Percentiles rank a stretch among this genome's conserved stretches.
phyloP scores from a whole-genome alignment of 2,113 vertebrate species.

The Tamias sibiricus region DNA sequence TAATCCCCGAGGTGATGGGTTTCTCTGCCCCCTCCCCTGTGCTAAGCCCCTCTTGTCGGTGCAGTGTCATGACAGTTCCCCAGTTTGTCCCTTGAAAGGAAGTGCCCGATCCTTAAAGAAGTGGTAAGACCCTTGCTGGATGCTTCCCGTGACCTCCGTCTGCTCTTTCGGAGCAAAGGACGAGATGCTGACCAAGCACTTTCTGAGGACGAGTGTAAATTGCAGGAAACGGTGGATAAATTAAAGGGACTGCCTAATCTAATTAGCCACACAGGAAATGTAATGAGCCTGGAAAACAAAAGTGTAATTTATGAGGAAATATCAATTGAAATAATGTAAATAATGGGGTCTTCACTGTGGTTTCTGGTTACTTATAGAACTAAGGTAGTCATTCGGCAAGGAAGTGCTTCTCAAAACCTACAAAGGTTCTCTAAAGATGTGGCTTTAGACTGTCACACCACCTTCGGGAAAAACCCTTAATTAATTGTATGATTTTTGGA shows the following conservation, averaged over 20 bases:
- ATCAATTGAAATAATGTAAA: constrained; percentile 78
- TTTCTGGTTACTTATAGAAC: constrained; percentile 49
- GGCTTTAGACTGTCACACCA: not conserved
- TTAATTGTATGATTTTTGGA: not conserved
- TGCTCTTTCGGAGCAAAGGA: constrained; percentile 49
- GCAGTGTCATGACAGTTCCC: not conserved
- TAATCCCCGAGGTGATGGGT: not conserved
- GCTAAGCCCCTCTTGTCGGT: not conserved
- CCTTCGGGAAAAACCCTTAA: constrained; percentile 3
- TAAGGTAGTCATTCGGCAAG: constrained; percentile 54
- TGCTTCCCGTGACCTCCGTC: constrained; percentile 3
- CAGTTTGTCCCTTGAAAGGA: not conserved
- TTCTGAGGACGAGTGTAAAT: constrained; percentile 73
- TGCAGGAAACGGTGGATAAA: constrained; percentile 75
- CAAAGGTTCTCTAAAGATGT: constrained; percentile 3
- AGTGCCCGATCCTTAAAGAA: not conserved
- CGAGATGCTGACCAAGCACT: constrained; percentile 69
- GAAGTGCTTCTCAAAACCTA: constrained; percentile 51
- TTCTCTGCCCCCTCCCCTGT: not conserved
- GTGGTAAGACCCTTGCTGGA: not conserved
- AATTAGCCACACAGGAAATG: constrained; percentile 80
- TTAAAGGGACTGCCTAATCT: constrained; percentile 75
- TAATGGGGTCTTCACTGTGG: constrained; percentile 62
- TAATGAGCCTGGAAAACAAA: constrained; percentile 76
- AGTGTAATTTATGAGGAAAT: constrained; percentile 75